Base-by-base conservation (phyloP, 2,797 vertebrate genomes). In the Falco columbarius region DNA sequence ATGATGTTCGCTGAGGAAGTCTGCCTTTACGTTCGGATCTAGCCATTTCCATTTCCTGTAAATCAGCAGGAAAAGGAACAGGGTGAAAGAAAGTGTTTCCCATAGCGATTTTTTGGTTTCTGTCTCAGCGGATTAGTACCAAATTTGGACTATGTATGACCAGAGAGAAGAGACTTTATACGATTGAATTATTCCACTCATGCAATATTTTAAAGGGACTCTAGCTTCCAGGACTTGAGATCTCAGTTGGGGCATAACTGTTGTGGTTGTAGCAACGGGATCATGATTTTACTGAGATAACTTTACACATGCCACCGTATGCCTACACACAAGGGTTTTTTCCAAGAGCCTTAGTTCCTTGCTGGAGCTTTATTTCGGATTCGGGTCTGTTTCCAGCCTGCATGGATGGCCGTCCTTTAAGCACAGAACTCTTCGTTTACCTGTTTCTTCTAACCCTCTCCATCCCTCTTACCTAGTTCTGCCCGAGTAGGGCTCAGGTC, bases 1-100 rank as follows among this genome's bases (percentile, higher is more conserved):
- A 63, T 95, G 95, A 74, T 47, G 6, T 14, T 89, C 32, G 55
- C 67, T 16, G 90, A 97, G 97, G 97, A 97, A 94, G 65, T 96
- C 79, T 30, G 3, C 34, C 1, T 92, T 95, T 86, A 11, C 75
- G 59, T 82, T 92, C 9, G 32, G 44, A 36, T 92, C 85, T 75
- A 32, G 5, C 73, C 73, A 6, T 54, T 96, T 89, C 88, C 93
- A 92, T 89, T 97, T 97, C 96, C 97, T 87, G 85, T 4, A 54
- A 70, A 59, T 81, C 58, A 44, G 58, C 84, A 91, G 95, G 49
- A 65, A 65, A 42, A 86, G 90, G 38, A 75, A 23, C 1, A 14
- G 51, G 7, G 24, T 13, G 72, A 47, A 82, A 83, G 66, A 51
- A 86, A 68, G 16, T 46, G 90, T 84, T 52, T 75, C 56, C 81